Evolutionary conservation across 2,888 invertebrate genomes (phyloP), one percentile per base, ranked within the genome.

Genomic region (Lymantria monacha): DNA sequence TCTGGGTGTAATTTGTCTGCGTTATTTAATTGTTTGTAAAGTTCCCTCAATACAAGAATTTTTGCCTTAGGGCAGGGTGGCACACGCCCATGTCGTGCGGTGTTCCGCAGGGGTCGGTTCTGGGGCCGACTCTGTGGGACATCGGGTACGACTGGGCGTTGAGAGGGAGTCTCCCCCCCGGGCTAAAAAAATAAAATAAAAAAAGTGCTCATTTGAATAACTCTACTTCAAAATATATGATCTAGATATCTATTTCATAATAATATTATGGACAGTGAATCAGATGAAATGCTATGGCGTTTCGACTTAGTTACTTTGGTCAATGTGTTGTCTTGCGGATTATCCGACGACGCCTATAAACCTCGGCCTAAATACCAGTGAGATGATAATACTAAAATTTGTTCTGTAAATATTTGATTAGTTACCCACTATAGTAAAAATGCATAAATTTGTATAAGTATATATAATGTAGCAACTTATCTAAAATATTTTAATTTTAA

Each of bases 301-400:
- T 70, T 67, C 66, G 79, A 61, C 72, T 78, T 63, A 81, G 71
- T 79, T 78, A 59, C 68, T 65, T 63, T 62, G 64, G 67, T 72
- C 63, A 69, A 57, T 65, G 64, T 72, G 76, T 74, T 71, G 75
- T 76, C 74, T 76, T 69, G 66, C 72, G 69, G 74, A 77, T 79
- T 79, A 83, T 72, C 66, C 61, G 61, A 59, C 58, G 63, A 69
- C 74, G 74, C 81, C 79, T 78, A 72, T 68, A 57, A 66, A 65
- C 66, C 58, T 55, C 66, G 79, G 64, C 81, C 83, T 66, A 63
- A 81, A 85, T 84, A 75, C 79, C 74, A 53, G 54, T 49, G 36
- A 58, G 58, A 57, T 49, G 30, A 59, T 57, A 57, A 59, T 33
- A 66, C 67, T 74, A 10, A 22, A 22, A 71, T 83, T 77, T 79